Percentiles rank a stretch among this genome's conserved stretches.
Conservation (phyloP, 2,797 vertebrate species). For the Cyclura pinguis region DNA sequence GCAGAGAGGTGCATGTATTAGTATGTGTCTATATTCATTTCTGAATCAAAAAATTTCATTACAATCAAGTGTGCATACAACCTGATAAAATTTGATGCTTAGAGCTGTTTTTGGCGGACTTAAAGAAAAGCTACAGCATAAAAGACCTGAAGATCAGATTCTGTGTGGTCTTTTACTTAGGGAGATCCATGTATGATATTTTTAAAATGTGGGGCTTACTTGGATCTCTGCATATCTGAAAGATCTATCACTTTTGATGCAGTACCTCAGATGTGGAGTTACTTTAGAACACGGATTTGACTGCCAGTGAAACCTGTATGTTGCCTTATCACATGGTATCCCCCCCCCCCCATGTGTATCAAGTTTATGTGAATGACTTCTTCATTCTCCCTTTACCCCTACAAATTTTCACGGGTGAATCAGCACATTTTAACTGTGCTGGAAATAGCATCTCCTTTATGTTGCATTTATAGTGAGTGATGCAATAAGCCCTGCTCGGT, state of each 20-base stretch:
- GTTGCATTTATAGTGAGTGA: neutral
- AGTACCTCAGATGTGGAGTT: neutral
- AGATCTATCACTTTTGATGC: neutral
- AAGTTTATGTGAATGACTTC: constrained; percentile 40
- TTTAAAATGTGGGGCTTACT: neutral
- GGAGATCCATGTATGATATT: neutral
- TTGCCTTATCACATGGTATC: neutral
- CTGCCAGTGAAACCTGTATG: neutral
- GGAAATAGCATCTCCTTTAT: neutral
- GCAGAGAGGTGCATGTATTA: neutral
- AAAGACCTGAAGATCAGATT: neutral
- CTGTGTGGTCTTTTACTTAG: neutral
- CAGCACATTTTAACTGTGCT: neutral
- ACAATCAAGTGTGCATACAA: too few species aligned
- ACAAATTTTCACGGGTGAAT: constrained; percentile 57
- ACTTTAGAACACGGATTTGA: neutral
- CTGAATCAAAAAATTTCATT: neutral
- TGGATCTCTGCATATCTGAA: neutral
- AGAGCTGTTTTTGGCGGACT: neutral
- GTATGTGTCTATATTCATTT: neutral
- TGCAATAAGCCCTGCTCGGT: neutral
- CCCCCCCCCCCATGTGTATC: constrained; percentile 9
- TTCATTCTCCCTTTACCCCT: constrained; percentile 59
- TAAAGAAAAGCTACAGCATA: neutral
- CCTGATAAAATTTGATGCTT: neutral